Base-by-base conservation (phyloP, 2,797 vertebrate genomes). In the Microtus agrestis region DNA sequence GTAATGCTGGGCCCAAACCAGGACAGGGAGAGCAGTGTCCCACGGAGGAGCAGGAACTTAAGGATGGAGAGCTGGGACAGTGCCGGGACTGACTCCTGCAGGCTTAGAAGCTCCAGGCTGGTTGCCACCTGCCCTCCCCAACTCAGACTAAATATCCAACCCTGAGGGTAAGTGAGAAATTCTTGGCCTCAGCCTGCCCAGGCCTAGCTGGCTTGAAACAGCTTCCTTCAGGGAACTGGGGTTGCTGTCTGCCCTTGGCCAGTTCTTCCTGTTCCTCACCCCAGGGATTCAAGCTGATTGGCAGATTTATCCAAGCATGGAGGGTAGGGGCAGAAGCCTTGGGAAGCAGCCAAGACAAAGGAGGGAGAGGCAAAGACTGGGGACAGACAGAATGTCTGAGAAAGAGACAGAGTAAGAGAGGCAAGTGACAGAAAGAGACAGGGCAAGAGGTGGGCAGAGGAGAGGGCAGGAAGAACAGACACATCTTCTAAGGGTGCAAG, bases 121-220 rank as follows among this genome's bases (percentile, higher is more conserved):
- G 76, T 76, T 97, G 97, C 97, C 97, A 96, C 97, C 94, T 97
- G 93, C 96, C 94, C 92, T 96, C 86, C 95, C 96, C 94, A 96
- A 40, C 94, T 80, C 96, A 96, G 95, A 98, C 97, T 97, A 98
- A 98, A 98, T 97, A 97, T 96, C 96, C 90, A 97, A 88, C 78
- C 94, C 95, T 95, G 82, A 7, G 82, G 97, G 95, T 95, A 94
- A 97, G 97, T 96, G 97, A 97, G 97, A 95, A 96, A 96, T 98
- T 98, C 97, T 96, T 97, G 97, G 97, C 97, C 93, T 93, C 87
- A 15, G 92, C 63, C 89, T 51, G 59, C 76, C 91, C 79, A 59
- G 94, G 90, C 94, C 82, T 96, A 95, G 96, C 92, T 96, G 97
- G 96, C 97, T 97, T 93, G 73, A 94, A 94, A 79, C 71, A 2